Evolutionary conservation across 2,797 vertebrate genomes (phyloP), one percentile per base, ranked within the genome.

Genomic region (Etheostoma perlongum): DNA sequence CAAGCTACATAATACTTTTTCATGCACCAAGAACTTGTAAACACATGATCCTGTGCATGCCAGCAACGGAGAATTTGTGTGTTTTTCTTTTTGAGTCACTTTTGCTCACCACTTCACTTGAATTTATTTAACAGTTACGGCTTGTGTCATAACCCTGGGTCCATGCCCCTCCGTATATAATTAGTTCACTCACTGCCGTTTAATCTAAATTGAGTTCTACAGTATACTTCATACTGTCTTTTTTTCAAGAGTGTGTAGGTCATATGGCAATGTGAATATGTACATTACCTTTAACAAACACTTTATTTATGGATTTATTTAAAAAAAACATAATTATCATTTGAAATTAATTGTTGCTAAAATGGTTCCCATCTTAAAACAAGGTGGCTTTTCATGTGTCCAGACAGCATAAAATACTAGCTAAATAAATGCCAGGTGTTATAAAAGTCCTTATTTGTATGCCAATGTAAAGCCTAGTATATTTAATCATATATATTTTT

Each of bases 11-110:
- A 89, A 89, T 71, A 91, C 86, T 79, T 80, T 89, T 73, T 84
- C 84, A 91, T 81, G 89, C 82, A 84, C 70, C 62, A 61, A 82
- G 73, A 74, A 81, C 78, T 76, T 89, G 86, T 91, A 87, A 91
- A 91, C 82, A 86, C 88, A 76, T 73, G 51, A 75, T 81, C 14
- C 71, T 77, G 81, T 72, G 48, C 60, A 74, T 74, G 88, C 89
- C 88, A 89, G 83, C 74, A 83, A 87, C 67, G 67, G 84, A 83
- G 78, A 84, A 82, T 72, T 23, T 77, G 75, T 72, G 60, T 47
- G 64, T 82, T 86, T 67, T 64, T 88, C 80, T 76, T 77, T 74
- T 76, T 46, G 78, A 71, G 80, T 88, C 72, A 30, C 30, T 30
- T 30, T 30, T 66, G 60, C 76, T 64, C 8, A 48, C 74, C 69